These are phyloP conservation scores for Odontocolon sp. DNA, from an alignment of 2,888 invertebrate species.

Conservation along the genomic window DNA sequence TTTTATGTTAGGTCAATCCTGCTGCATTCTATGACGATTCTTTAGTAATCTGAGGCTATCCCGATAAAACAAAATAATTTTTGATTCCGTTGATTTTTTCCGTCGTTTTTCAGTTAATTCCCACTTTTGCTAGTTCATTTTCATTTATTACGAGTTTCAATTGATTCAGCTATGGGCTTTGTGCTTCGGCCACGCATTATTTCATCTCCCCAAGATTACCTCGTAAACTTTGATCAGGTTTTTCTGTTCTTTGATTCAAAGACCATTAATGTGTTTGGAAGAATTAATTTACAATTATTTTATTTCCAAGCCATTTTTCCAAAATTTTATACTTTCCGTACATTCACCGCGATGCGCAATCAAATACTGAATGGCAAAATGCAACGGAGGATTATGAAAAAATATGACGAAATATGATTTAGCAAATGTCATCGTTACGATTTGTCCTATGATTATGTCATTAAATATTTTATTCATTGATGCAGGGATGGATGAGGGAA, in stretches of 20 bases:
- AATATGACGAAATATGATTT: neutral
- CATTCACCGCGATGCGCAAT: too few species aligned
- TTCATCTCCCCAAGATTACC: too few species aligned
- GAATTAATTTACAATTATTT: neutral
- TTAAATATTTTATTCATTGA: conserved; percentile 74
- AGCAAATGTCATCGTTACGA: neutral
- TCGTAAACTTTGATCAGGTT: too few species aligned
- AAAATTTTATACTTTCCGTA: too few species aligned
- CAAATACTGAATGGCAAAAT: too few species aligned
- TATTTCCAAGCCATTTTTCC: neutral
- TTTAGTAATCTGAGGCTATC: conserved; percentile 81
- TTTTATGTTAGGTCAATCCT: conserved; percentile 63
- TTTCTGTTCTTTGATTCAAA: conserved; percentile 13
- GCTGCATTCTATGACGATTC: conserved; percentile 76
- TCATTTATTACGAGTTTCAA: conserved; percentile 68
- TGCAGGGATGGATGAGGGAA: conserved; percentile 79
- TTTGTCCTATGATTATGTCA: conserved; percentile 17
- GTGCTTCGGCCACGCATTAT: too few species aligned
- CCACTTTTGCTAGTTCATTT: conserved; percentile 76
- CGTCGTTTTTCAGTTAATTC: conserved; percentile 68
- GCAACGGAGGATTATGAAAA: too few species aligned
- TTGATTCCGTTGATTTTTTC: conserved; percentile 21
- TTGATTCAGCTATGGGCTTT: conserved; percentile 70
- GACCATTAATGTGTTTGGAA: neutral
- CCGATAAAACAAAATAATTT: conserved; percentile 14